phyloP scores from a whole-genome alignment of 2,797 vertebrate species.

The Morelia viridis region DNA sequence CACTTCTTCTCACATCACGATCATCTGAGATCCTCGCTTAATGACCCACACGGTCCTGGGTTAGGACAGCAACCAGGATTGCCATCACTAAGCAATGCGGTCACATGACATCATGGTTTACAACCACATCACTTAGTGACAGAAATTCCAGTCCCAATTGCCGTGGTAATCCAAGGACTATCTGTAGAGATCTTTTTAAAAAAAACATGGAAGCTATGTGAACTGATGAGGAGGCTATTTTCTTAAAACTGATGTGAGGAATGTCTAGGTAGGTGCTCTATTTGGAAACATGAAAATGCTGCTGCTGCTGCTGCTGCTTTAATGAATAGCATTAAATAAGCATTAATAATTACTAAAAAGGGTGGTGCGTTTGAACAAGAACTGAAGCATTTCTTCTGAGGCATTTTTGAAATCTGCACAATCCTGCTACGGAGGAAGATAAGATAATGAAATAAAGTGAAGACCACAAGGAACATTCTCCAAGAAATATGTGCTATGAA shows the following conservation, averaged over 20 bases:
- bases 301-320: background rate
- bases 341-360: background rate
- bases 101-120: background rate
- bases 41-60: background rate
- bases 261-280: background rate
- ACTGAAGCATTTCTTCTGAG: background rate
- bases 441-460: background rate
- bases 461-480: background rate
- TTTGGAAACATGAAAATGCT: background rate
- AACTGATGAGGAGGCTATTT: background rate
- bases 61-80: background rate
- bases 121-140: background rate
- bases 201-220: background rate
- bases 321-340: background rate
- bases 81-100: background rate
- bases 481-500: background rate
- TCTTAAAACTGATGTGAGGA: background rate
- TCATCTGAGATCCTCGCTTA: background rate
- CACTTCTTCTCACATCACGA: background rate
- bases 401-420: background rate
- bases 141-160: background rate
- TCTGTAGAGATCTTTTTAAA: background rate
- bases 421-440: background rate
- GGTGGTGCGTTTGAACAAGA: background rate
- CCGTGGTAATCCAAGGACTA: background rate